These are phyloP conservation scores for Brachionus calyciflorus DNA, from an alignment of 1,140 invertebrate genomes.

Conservation along the genomic window DNA sequence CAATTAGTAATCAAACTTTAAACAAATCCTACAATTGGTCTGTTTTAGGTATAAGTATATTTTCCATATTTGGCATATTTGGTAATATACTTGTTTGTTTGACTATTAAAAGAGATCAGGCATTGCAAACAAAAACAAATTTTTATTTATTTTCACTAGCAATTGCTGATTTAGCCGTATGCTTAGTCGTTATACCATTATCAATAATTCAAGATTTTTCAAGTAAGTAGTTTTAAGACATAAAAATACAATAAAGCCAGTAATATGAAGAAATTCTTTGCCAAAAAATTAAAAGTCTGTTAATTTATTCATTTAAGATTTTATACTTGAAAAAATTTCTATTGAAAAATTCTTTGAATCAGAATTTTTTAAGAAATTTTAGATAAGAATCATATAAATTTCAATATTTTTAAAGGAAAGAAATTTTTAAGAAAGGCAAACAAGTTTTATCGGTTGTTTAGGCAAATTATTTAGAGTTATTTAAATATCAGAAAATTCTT, in stretches of 20 bases:
- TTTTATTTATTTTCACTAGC: slow-evolving; percentile 44
- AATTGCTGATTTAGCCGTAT: slow-evolving; percentile 33
- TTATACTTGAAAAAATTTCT: no score
- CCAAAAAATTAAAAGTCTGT: no score
- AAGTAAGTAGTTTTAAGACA: slow-evolving; percentile 3
- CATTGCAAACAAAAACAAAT: slow-evolving; percentile 45
- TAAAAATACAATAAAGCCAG: no score
- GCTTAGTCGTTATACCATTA: slow-evolving; percentile 34
- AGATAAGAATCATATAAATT: no score
- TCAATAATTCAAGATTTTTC: slow-evolving; percentile 45
- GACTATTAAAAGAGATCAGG: slow-evolving; percentile 18
- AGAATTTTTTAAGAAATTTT: no score
- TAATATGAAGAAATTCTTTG: no score
- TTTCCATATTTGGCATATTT: slow-evolving; percentile 37
- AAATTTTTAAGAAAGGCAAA: no score
- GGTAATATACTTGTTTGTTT: slow-evolving; percentile 44
- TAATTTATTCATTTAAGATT: background rate
- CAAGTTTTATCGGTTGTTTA: no score
- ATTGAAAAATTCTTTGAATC: no score
- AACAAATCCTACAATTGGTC: slow-evolving; percentile 23
- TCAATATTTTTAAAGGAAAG: no score
- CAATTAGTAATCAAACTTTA: background rate
- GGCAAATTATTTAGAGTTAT: no score
- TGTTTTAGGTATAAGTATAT: slow-evolving; percentile 14
- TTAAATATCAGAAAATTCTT: no score